Base-by-base conservation (phyloP, 2,113 vertebrate species). In the Eublepharis macularius region DNA sequence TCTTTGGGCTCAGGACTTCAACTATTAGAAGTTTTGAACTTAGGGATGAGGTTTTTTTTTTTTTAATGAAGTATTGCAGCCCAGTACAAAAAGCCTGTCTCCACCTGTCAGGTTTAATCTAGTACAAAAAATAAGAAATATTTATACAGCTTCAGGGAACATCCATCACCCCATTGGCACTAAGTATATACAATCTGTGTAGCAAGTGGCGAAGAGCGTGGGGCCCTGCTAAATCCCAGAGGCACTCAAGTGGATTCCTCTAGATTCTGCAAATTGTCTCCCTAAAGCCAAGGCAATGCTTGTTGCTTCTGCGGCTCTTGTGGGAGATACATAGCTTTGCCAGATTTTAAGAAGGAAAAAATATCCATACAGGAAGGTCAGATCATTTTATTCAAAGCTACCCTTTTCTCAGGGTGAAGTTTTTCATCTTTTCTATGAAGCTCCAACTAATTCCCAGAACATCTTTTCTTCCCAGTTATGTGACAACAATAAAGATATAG, bases 101-200 rank as follows among this genome's bases (percentile, higher is more conserved):
- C 43, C 41, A 90, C 69, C 32, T 91, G 45, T 41, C 66, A 63
- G 78, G 72, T 83, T 93, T 93, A 92, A 89, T 17, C 72, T 78
- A 91, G 88, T 80, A 47, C 6, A 92, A 90, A 94, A 90, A 85
- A 63, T 87, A 87, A 73, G 90, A 86, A 92, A 91, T 84, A 92
- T 86, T 90, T 92, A 89, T 75, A 91, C 32, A 85, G 76, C 81
- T 85, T 90, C 75, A 81, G 2, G 0, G 91, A 91, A 70, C 75
- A 95, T 93, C 68, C 84, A 92, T 92, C 82, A 85, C 29, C 81
- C 84, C 41, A 32, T 63, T 92, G 88, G 80, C 86, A 82, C 1
- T 0, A 85, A 89, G 21, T 69, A 41, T 90, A 87, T 86, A 93
- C 89, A 95, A 85, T 88, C n/a, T 16, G 80, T 43, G 87, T 86